Base-by-base conservation (phyloP, 2,797 vertebrate genomes). In the Otolemur crassicaudatus region DNA sequence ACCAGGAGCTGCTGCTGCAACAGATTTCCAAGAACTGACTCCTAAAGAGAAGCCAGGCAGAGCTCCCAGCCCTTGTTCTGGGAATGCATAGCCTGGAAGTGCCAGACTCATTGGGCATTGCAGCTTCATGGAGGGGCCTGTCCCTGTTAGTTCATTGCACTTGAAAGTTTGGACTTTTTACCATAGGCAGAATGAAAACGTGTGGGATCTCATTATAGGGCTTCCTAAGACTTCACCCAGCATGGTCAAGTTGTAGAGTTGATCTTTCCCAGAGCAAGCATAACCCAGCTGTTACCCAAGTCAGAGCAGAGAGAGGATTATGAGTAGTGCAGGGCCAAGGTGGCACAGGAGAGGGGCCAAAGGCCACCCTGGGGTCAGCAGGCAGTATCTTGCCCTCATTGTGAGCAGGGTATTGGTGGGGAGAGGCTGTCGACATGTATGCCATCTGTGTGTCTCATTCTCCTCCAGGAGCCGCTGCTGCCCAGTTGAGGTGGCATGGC, bases 101-200 rank as follows among this genome's bases (percentile, higher is more conserved):
- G 4, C 3, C 75, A 34, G 11, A 14, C 29, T 22, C 23, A 2
- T 3, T 11, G 14, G 0, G 3, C 6, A 1, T 9, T 3, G 0
- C 69, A 20, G 14, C 79, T 58, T 22, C 0, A 1, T 1, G 0
- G 40, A 14, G 72, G 5, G 7, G 31, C 11, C 70, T 16, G 37
- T 9, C 12, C n/a, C 0, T 0, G 0, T 29, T 4, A 11, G 63
- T 7, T 19, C n/a, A 0, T 0, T 0, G 49, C 2, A 17, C 40
- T n/a, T 0, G 2, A 5, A 22, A 17, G 25, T 19, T 7, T 7
- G 43, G 40, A 22, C 43, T 81, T 53, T 40, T 11, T 0, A 25
- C 31, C 0, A 2, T 0, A 8, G 79, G 61, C 34, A 10, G n/a
- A 13, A 17, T 3, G 31, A 46, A 73, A 19, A 12, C 0, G 0